Conservation (phyloP, 2,888 invertebrate species). For the Agriopis aurantiaria region DNA sequence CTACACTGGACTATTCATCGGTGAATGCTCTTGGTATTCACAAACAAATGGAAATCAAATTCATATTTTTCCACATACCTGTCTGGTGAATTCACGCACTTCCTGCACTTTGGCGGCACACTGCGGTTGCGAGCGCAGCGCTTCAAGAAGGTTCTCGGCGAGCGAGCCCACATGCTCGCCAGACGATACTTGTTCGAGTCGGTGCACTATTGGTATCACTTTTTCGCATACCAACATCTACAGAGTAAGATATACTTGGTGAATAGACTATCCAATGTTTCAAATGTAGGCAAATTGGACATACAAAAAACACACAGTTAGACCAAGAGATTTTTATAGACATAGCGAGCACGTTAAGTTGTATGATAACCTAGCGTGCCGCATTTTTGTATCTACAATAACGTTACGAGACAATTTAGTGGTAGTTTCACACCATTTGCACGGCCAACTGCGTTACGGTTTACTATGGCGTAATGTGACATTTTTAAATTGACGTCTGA, state of each 20-base stretch:
- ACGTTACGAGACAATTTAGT: too few relatives aligned
- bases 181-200: conserved; percentile 98
- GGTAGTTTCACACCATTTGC: too few relatives aligned
- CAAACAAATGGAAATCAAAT: background rate
- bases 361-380: too few relatives aligned
- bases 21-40: too few relatives aligned
- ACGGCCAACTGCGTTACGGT: too few relatives aligned
- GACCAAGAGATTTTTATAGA: too few relatives aligned
- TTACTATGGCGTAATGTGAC: too few relatives aligned
- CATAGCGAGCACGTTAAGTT: too few relatives aligned
- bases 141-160: conserved; percentile 97
- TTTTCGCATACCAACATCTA: conserved; percentile 94
- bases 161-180: conserved; percentile 98
- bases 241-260: background rate
- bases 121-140: conserved; percentile 91
- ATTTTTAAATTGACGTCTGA: too few relatives aligned
- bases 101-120: conserved; percentile 96
- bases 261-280: background rate
- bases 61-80: conserved; percentile 59
- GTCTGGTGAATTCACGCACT: conserved; percentile 96
- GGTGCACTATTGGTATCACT: conserved; percentile 97
- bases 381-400: too few relatives aligned
- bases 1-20: too few relatives aligned
- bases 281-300: background rate
- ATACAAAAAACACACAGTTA: background rate